Evolutionary conservation across 2,888 invertebrate species (phyloP), one percentile per base, ranked within the genome.

Genomic region (Xanthorhoe designata): DNA sequence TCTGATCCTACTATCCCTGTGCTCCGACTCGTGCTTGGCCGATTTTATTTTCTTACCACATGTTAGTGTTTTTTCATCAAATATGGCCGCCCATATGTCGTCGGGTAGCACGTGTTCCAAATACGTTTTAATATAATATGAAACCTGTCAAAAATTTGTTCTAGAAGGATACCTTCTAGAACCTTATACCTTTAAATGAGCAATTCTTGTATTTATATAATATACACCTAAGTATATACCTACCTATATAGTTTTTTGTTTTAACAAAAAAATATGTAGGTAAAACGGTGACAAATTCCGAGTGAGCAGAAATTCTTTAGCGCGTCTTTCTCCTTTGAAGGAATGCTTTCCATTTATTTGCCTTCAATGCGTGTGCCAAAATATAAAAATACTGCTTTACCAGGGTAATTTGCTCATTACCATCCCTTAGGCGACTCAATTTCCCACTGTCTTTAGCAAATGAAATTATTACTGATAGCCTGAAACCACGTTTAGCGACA

Each of bases 21-120:
- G n/a, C n/a, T 3, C 3, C 18, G 10, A 58, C 64, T 68, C 64
- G 13, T 50, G 6, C 64, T 68, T 68, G 29, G n/a, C 54, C 24
- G 53, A 53, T 58, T 57, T 64, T 60, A 56, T 87, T 86, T 89
- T 88, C 85, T 81, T 78, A 83, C 89, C 91, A 91, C 73, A 83
- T 91, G 91, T 88, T 90, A 90, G 81, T 68, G 80, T 86, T 87
- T 89, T 88, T 89, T 88, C 75, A 78, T 77, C 50, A 71, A 87
- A 85, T 72, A 87, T 79, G 86, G 82, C 85, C 52, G 79, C 76
- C 80, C 90, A 90, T 80, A 90, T 90, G 90, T 86, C 84, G 87
- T 68, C 56, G 32, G 29, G 72, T 75, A 87, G 89, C 89, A 89
- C 89, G 89, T 89, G 89, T 87, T 86, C 70, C 71, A 70, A 68